A percentile compares a stretch with the other conserved stretches of the same genome.
Conservation (phyloP, 2,113 vertebrate species). For the Leptobrachium ailaonicum region DNA sequence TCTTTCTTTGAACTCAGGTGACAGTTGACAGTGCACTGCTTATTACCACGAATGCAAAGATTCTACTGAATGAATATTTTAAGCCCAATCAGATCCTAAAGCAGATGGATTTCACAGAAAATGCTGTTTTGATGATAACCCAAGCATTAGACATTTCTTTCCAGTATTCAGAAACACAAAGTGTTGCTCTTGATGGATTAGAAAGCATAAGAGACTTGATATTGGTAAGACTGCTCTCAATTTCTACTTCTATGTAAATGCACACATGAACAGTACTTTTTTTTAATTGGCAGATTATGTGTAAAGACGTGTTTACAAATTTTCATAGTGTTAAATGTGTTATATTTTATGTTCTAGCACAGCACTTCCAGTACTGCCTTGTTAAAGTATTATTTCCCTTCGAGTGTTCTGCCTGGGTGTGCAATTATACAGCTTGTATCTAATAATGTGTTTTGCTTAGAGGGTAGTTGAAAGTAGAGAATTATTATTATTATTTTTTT, state of each 20-base stretch:
- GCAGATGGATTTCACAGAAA: conserved; percentile 48
- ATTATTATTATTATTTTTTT: too few species aligned
- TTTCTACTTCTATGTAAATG: background rate
- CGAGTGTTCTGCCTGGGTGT: too few species aligned
- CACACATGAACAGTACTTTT: too few species aligned
- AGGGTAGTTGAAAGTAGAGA: too few species aligned
- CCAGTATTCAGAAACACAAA: background rate
- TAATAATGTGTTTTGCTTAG: too few species aligned
- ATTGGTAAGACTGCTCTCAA: conserved; percentile 65
- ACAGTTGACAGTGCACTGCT: conserved; percentile 53
- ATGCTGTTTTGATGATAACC: conserved; percentile 64
- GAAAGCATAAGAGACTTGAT: conserved; percentile 62
- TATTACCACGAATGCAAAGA: conserved; percentile 53
- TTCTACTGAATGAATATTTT: conserved; percentile 48
- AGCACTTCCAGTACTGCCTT: too few species aligned
- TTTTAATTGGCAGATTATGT: too few species aligned
- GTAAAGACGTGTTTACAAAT: too few species aligned
- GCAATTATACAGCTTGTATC: too few species aligned
- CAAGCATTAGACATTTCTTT: conserved; percentile 57
- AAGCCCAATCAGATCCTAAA: background rate
- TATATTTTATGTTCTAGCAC: too few species aligned
- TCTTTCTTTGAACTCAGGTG: conserved; percentile 43
- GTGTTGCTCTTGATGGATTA: conserved; percentile 60
- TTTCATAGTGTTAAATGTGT: background rate
- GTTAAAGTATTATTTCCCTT: too few species aligned